These are phyloP conservation scores for Napeogenes inachia DNA, from an alignment of 2,888 invertebrate species.

Conservation along the genomic window DNA sequence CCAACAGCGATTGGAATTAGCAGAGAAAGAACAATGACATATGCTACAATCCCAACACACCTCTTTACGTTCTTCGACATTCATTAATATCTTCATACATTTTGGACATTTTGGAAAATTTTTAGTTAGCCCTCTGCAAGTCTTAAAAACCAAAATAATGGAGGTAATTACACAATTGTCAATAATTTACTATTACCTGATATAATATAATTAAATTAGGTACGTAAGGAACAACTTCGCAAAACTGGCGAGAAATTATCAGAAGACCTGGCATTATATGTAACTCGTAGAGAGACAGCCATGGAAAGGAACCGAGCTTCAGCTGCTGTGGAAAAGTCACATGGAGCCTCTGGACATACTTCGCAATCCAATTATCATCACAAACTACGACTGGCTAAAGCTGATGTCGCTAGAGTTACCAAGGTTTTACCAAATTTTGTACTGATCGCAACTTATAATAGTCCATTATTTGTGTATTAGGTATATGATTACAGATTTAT, in stretches of 20 bases:
- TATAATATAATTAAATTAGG: slow-evolving; percentile 38
- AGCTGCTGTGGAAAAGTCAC: slow-evolving; percentile 60
- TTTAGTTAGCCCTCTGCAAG: too few relatives aligned
- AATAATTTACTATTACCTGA: too few relatives aligned
- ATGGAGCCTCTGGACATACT: slow-evolving; percentile 43
- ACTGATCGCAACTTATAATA: too few relatives aligned
- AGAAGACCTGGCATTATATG: slow-evolving; percentile 64
- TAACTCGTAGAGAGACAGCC: slow-evolving; percentile 63
- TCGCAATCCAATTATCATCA: slow-evolving; percentile 62
- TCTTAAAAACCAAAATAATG: too few relatives aligned
- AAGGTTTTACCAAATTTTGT: slow-evolving; percentile 45
- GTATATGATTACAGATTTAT: neutral
- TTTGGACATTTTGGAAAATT: too few relatives aligned
- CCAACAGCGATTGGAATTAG: too few relatives aligned
- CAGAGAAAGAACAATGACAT: too few relatives aligned
- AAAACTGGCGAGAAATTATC: slow-evolving; percentile 64
- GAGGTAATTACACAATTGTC: too few relatives aligned
- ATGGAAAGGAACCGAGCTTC: slow-evolving; percentile 59
- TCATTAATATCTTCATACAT: too few relatives aligned
- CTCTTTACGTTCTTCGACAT: too few relatives aligned
- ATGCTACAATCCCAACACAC: too few relatives aligned
- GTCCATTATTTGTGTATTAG: too few relatives aligned
- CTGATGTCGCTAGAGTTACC: slow-evolving; percentile 59
- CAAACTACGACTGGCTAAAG: slow-evolving; percentile 59
- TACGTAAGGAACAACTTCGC: slow-evolving; percentile 66